These are phyloP conservation scores for Formica exsecta DNA, from an alignment of 1,140 invertebrate genomes.

Conservation along the genomic window DNA sequence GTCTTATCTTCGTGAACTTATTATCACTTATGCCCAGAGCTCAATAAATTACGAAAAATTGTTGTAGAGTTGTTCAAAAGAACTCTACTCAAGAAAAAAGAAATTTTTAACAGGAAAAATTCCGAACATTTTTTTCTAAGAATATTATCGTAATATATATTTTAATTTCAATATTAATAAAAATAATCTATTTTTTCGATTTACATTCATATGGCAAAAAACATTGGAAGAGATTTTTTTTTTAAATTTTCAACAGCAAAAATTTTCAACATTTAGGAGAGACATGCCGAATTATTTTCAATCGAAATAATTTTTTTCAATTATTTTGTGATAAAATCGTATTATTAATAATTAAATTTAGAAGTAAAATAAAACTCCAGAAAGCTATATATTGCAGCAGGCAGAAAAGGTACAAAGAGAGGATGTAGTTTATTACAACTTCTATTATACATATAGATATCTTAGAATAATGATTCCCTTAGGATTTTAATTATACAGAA, in stretches of 20 bases:
- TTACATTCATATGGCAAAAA: not conserved
- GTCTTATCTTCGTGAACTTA: not conserved
- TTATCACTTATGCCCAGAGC: not conserved
- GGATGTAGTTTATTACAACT: no score
- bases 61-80: no score
- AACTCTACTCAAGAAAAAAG: not conserved
- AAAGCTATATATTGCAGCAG: no score
- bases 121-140: not conserved
- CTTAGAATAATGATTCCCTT: no score
- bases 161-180: not conserved
- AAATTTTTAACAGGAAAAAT: not conserved
- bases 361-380: no score
- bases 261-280: not conserved
- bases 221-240: no score
- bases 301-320: not conserved
- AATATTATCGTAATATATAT: not conserved
- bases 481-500: no score
- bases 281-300: not conserved
- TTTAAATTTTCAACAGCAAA: not conserved
- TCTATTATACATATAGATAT: no score
- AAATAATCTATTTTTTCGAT: not conserved
- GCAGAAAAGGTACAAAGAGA: no score
- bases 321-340: not conserved
- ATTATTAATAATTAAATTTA: no score
- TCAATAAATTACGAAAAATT: not conserved